Evolutionary conservation across 2,888 invertebrate genomes (phyloP).

Genomic region (Eudiplozoon nipponicum): DNA sequence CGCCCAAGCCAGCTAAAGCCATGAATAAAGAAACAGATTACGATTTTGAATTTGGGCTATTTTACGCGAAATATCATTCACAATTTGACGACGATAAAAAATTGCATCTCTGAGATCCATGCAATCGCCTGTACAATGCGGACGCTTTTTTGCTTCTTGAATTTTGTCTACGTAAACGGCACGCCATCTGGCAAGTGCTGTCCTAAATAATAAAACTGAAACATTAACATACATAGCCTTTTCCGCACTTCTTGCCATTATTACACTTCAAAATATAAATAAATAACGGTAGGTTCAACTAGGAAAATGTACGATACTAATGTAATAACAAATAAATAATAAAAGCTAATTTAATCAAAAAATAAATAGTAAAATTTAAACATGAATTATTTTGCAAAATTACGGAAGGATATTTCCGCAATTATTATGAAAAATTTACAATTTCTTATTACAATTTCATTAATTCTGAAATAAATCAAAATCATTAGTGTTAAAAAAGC

Average conservation of each 20-base stretch:
- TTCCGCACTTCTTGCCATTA: constrained; percentile 64
- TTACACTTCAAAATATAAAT: no score
- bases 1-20: constrained; percentile 58
- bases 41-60: constrained; percentile 62
- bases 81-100: constrained; percentile 77
- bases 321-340: no score
- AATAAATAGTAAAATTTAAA: no score
- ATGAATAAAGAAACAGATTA: neutral
- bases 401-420: no score
- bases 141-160: constrained; percentile 33
- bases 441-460: no score
- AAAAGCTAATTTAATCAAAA: no score
- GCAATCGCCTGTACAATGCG: constrained; percentile 74
- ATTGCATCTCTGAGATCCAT: constrained; percentile 60
- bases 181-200: constrained; percentile 83
- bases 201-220: constrained; percentile 34
- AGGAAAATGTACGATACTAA: no score
- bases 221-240: constrained; percentile 58
- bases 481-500: no score
- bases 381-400: no score
- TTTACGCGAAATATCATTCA: constrained; percentile 79
- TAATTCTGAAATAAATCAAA: no score
- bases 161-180: constrained; percentile 50
- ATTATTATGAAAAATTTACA: no score
- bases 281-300: no score